phyloP scores from a whole-genome alignment of 2,113 vertebrate species.

The Glareola pratincola region DNA sequence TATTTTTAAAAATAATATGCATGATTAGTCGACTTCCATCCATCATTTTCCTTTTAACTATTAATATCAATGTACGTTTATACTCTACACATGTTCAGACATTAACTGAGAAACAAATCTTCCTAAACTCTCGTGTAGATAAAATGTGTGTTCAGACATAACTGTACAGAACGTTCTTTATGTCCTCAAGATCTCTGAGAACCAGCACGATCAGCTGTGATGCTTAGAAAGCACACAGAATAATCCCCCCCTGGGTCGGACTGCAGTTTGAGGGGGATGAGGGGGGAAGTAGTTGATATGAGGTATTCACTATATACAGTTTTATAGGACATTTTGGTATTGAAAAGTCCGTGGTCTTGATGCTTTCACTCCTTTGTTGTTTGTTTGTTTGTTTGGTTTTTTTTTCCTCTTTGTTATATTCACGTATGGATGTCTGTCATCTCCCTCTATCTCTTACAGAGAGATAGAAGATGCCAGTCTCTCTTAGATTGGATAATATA shows the following conservation, averaged over 20 bases:
- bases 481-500: constrained; percentile 65
- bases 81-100: not conserved
- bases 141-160: constrained; percentile 24
- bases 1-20: constrained; percentile 42
- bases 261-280: not conserved
- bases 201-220: not conserved
- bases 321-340: not conserved
- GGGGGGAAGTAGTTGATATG: not conserved
- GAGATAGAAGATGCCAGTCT: constrained; percentile 60
- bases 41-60: constrained; percentile 34
- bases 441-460: constrained; percentile 22
- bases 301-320: not conserved
- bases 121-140: constrained; percentile 1
- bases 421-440: constrained; percentile 22
- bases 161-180: constrained; percentile 15
- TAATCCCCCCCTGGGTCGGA: not conserved
- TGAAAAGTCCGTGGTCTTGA: not conserved
- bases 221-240: constrained; percentile 1
- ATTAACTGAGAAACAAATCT: constrained; percentile 40
- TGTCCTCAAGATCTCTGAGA: not conserved
- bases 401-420: constrained; percentile 56
- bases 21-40: constrained; percentile 18
- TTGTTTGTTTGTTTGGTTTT: too few relatives aligned
- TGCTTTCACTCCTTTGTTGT: not conserved
- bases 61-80: constrained; percentile 22